Conservation (phyloP, 1,140 invertebrate species). For the Eupeodes corollae region DNA sequence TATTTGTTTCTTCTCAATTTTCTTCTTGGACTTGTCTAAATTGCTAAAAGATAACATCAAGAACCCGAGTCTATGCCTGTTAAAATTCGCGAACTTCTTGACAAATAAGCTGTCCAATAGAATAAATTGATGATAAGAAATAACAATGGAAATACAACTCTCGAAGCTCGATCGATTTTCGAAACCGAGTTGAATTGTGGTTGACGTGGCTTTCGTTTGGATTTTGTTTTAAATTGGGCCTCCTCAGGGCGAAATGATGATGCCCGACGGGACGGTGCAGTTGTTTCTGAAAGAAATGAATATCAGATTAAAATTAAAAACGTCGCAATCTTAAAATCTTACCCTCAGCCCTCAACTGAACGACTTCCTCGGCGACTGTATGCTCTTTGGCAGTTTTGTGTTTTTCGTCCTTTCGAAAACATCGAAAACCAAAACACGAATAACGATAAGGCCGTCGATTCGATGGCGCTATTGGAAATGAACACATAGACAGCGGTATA, state of each 20-base stretch:
- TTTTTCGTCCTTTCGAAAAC: slow-evolving; percentile 2
- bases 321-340: slow-evolving; percentile 10
- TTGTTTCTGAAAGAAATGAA: slow-evolving; percentile 10
- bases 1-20: too few relatives aligned
- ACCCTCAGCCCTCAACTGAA: too few relatives aligned
- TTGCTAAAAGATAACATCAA: slow-evolving; percentile 38
- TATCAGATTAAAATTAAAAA: not conserved
- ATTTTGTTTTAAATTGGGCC: slow-evolving; percentile 37
- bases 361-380: slow-evolving; percentile 7
- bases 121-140: slow-evolving; percentile 67
- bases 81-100: slow-evolving; percentile 45
- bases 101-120: slow-evolving; percentile 68
- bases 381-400: slow-evolving; percentile 9
- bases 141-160: slow-evolving; percentile 62
- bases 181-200: slow-evolving; percentile 67
- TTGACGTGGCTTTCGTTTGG: slow-evolving; percentile 45
- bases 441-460: slow-evolving; percentile 4
- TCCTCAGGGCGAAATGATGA: slow-evolving; percentile 32
- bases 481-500: slow-evolving; percentile 30
- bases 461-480: slow-evolving; percentile 18
- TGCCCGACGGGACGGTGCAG: slow-evolving; percentile 19
- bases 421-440: too few relatives aligned
- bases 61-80: slow-evolving; percentile 28
- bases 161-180: slow-evolving; percentile 62
- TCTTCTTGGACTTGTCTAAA: slow-evolving; percentile 35